These are phyloP conservation scores for Caenorhabditis sulstoni DNA, from an alignment of 2,888 invertebrate genomes.

Conservation along the genomic window DNA sequence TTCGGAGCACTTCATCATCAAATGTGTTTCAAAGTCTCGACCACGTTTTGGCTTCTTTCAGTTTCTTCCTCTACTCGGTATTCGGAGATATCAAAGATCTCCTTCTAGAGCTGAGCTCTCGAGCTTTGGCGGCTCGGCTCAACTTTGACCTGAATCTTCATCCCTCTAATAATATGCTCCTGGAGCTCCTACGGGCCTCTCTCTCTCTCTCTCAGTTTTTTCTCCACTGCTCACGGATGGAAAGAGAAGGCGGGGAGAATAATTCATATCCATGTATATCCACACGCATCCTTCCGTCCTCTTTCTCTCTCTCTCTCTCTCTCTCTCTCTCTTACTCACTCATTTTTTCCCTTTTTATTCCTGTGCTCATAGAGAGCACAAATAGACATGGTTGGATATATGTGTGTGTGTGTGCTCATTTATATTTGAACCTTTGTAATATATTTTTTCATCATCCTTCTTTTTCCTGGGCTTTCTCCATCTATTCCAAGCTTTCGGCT, in stretches of 20 bases:
- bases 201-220: conserved; percentile 1
- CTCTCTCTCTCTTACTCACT: conserved; percentile 9
- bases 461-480: no score
- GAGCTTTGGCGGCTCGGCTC: no score
- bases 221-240: conserved; percentile 9
- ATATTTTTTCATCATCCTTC: no score
- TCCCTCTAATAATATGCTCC: no score
- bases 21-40: no score
- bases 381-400: background rate
- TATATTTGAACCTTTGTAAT: conserved; percentile 8
- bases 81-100: no score
- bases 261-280: conserved; percentile 40
- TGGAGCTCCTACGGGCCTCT: conserved; percentile 30
- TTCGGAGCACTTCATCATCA: no score
- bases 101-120: no score
- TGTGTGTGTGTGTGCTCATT: background rate
- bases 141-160: no score
- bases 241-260: conserved; percentile 3
- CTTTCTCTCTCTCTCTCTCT: conserved; percentile 3
- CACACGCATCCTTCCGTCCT: conserved; percentile 7
- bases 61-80: no score
- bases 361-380: background rate
- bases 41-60: conserved; percentile 1
- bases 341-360: conserved; percentile 1
- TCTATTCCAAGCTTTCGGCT: no score